phyloP scores from a whole-genome alignment of 2,797 vertebrate genomes.

The Sebastes miniatus region DNA sequence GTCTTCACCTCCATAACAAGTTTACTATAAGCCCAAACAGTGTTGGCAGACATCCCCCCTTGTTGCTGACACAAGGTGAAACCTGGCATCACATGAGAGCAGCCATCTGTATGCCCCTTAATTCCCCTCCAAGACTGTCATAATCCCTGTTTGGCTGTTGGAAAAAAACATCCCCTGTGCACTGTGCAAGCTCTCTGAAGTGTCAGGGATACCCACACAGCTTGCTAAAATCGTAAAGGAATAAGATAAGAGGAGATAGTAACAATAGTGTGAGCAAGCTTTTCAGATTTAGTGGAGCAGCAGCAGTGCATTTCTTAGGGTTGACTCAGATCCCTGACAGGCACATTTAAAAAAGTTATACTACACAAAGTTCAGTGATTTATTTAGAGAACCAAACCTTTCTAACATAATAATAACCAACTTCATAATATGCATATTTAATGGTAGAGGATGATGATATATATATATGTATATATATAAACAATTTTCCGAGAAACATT shows the following conservation, averaged over 20 bases:
- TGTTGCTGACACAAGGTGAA: slow-evolving; percentile 50
- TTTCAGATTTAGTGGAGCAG: not conserved
- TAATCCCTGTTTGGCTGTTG: slow-evolving; percentile 64
- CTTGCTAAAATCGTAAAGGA: slow-evolving; percentile 8
- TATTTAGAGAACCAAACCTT: not conserved
- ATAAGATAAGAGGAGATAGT: not conserved
- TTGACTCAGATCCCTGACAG: not conserved
- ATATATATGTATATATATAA: slow-evolving; percentile 78
- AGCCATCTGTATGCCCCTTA: slow-evolving; percentile 74
- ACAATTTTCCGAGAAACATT: slow-evolving; percentile 77
- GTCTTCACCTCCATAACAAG: not conserved
- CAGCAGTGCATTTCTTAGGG: not conserved
- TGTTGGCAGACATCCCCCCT: slow-evolving; percentile 34
- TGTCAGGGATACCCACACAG: not conserved
- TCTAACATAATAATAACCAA: slow-evolving; percentile 1
- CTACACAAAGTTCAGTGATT: not conserved
- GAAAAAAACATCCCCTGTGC: slow-evolving; percentile 57
- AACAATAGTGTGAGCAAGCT: slow-evolving; percentile 19
- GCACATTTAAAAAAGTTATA: not conserved
- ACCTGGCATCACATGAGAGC: slow-evolving; percentile 71
- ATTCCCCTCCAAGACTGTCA: slow-evolving; percentile 64
- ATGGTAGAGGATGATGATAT: slow-evolving; percentile 77
- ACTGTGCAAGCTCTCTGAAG: not conserved
- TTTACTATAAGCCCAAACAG: slow-evolving; percentile 7
- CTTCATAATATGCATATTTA: slow-evolving; percentile 79